These are phyloP conservation scores for Stenichneumon culpator DNA, from an alignment of 2,888 invertebrate species.

Conservation along the genomic window DNA sequence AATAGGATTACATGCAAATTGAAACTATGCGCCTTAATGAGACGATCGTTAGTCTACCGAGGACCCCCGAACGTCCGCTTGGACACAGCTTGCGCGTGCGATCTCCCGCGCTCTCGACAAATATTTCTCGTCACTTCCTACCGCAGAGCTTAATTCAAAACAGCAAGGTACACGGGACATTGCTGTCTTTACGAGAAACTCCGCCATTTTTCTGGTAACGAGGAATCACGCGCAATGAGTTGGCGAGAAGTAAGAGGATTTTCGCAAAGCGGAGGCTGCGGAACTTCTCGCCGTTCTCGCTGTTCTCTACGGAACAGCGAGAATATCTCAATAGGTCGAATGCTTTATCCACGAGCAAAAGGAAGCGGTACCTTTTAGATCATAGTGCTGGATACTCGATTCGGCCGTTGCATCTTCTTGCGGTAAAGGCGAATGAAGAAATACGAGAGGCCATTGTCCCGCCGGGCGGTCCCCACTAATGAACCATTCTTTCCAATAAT, in stretches of 20 bases:
- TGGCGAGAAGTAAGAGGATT: background rate
- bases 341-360: background rate
- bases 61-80: slow-evolving; percentile 7
- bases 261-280: background rate
- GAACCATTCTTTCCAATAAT: slow-evolving; percentile 39
- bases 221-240: background rate
- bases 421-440: background rate
- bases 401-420: background rate
- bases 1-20: slow-evolving; percentile 71
- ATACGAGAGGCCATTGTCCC: slow-evolving; percentile 18
- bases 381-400: background rate
- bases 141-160: background rate
- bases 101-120: background rate
- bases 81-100: background rate
- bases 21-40: slow-evolving; percentile 45
- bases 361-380: background rate
- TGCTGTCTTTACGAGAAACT: background rate
- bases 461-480: background rate
- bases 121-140: slow-evolving; percentile 3
- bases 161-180: background rate
- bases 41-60: slow-evolving; percentile 28
- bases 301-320: background rate
- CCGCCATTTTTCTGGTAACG: background rate
- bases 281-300: background rate
- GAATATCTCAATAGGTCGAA: background rate